These are phyloP conservation scores for Rhizomys pruinosus DNA, from an alignment of 2,113 vertebrate genomes.

Conservation along the genomic window DNA sequence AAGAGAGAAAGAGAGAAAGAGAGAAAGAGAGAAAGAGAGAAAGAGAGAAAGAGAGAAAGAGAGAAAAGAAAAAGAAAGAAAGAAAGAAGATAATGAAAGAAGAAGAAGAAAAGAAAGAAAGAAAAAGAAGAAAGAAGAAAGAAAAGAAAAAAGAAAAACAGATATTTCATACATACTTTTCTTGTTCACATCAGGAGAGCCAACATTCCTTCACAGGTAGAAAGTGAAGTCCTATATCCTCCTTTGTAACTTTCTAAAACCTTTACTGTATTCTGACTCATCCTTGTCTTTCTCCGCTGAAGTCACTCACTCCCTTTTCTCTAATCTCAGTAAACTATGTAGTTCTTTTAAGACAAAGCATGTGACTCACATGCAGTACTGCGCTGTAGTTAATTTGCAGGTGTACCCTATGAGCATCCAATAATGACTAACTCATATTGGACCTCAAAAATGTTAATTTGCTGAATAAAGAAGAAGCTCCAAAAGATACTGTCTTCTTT, in stretches of 20 bases:
- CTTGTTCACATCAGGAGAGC: background rate
- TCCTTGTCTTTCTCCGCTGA: background rate
- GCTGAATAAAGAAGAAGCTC: background rate
- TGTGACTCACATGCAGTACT: background rate
- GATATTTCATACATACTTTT: background rate
- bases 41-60: too few relatives aligned
- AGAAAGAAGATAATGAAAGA: too few relatives aligned
- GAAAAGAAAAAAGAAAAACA: too few relatives aligned
- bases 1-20: too few relatives aligned
- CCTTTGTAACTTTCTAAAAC: slow-evolving; percentile 14
- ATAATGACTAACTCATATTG: background rate
- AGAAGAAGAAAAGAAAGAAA: too few relatives aligned
- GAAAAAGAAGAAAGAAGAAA: too few relatives aligned
- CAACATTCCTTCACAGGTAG: background rate
- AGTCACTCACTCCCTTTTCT: background rate
- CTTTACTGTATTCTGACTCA: background rate
- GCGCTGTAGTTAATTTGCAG: background rate
- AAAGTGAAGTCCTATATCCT: background rate
- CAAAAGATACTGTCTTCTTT: background rate
- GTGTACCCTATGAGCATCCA: background rate
- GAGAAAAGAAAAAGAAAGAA: too few relatives aligned
- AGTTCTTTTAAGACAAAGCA: background rate
- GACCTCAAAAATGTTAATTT: background rate
- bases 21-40: too few relatives aligned
- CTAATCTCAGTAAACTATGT: background rate